Conservation (phyloP, 2,888 invertebrate species). For the Lasioglossum oenotherae region DNA sequence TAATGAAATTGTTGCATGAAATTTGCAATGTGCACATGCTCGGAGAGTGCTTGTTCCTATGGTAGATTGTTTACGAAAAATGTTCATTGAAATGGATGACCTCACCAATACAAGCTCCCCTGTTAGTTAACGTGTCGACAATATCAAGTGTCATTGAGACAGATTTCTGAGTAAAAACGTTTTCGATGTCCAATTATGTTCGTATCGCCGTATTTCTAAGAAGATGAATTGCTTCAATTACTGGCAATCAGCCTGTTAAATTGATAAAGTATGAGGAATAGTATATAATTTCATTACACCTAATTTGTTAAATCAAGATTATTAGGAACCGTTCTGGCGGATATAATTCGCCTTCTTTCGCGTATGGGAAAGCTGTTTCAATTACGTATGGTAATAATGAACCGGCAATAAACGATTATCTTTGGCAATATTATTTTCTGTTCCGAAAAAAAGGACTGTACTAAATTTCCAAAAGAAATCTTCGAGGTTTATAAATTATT, state of each 20-base stretch:
- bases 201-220: not conserved
- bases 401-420: not conserved
- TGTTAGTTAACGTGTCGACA: conserved; percentile 14
- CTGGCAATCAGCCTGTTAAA: not conserved
- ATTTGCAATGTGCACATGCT: not conserved
- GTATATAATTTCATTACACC: not conserved
- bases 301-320: conserved; percentile 3
- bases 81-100: not conserved
- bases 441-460: not conserved
- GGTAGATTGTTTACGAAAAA: not conserved
- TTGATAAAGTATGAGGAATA: conserved; percentile 2
- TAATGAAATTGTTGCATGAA: not conserved
- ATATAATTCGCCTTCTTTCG: not conserved
- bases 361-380: conserved; percentile 6
- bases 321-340: not conserved
- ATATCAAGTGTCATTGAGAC: conserved; percentile 22
- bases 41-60: not conserved
- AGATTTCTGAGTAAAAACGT: conserved; percentile 14
- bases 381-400: not conserved
- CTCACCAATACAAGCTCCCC: not conserved
- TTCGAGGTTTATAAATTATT: not conserved
- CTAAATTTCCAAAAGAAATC: not conserved
- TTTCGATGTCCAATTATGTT: conserved; percentile 7
- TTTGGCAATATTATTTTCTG: not conserved
- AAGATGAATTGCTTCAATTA: conserved; percentile 16